These are phyloP conservation scores for Cremastinae sp. DNA, from an alignment of 2,888 invertebrate genomes.

Conservation along the genomic window DNA sequence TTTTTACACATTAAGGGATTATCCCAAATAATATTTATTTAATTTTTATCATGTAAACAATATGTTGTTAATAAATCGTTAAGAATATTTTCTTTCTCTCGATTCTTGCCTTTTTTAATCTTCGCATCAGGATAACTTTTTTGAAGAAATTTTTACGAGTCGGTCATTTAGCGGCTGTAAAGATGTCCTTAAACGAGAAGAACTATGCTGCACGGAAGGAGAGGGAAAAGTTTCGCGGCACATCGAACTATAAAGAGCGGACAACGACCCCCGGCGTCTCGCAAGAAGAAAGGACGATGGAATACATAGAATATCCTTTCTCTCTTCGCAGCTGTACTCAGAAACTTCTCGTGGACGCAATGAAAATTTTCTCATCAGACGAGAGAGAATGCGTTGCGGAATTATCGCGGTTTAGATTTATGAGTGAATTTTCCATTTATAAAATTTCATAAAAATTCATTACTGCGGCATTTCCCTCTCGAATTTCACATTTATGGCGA, in stretches of 20 bases:
- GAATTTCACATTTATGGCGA: neutral
- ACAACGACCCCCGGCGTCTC: conserved; percentile 64
- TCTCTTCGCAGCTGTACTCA: conserved; percentile 13
- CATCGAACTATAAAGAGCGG: conserved; percentile 64
- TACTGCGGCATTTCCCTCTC: too few relatives aligned
- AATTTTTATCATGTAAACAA: too few relatives aligned
- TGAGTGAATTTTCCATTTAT: neutral
- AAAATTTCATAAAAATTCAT: neutral
- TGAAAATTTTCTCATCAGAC: conserved; percentile 38
- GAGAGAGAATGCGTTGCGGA: conserved; percentile 6
- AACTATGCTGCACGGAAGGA: conserved; percentile 56
- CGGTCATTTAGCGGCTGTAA: conserved; percentile 1
- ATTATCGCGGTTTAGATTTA: conserved; percentile 1
- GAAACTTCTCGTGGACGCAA: conserved; percentile 5
- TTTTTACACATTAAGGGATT: too few relatives aligned
- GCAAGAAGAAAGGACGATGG: conserved; percentile 48
- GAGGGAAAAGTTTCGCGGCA: conserved; percentile 50
- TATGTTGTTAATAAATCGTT: too few relatives aligned
- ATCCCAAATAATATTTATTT: too few relatives aligned
- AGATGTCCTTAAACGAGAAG: conserved; percentile 46
- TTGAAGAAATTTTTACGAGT: neutral
- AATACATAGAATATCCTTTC: conserved; percentile 49
- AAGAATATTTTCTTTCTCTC: too few relatives aligned
- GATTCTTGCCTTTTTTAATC: neutral
- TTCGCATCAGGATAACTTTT: neutral